phyloP scores from a whole-genome alignment of 2,113 vertebrate genomes.

The Rhea americana region DNA sequence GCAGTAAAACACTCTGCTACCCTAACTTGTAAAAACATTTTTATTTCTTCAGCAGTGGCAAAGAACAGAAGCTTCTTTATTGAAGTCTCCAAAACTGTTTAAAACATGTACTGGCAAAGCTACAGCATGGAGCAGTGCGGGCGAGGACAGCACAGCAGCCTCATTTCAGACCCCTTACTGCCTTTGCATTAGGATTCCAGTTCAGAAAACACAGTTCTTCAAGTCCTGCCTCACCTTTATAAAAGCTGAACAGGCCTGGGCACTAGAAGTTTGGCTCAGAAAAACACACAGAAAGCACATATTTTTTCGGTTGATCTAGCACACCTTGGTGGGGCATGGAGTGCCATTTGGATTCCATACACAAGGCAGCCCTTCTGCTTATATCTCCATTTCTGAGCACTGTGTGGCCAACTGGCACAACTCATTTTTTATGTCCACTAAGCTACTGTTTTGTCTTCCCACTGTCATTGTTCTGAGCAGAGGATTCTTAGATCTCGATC shows the following conservation, averaged over 20 bases:
- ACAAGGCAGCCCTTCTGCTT: not conserved
- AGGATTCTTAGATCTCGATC: not conserved
- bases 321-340: not conserved
- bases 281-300: not conserved
- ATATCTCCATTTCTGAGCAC: not conserved
- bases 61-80: conserved; percentile 33
- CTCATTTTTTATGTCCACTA: not conserved
- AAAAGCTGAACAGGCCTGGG: not conserved
- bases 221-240: not conserved
- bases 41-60: conserved; percentile 24
- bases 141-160: not conserved
- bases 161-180: not conserved
- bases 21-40: conserved; percentile 41
- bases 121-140: not conserved
- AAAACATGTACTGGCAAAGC: not conserved
- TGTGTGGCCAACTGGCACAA: not conserved
- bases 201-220: not conserved
- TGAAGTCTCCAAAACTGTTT: conserved; percentile 30
- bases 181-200: not conserved
- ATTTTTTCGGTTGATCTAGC: not conserved
- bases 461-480: not conserved
- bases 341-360: not conserved
- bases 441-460: not conserved
- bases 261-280: not conserved
- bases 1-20: conserved; percentile 3